Evolutionary conservation across 35 echinoderm and acorn worm species (phyloP).

Genomic region (Ptychodera flava): DNA sequence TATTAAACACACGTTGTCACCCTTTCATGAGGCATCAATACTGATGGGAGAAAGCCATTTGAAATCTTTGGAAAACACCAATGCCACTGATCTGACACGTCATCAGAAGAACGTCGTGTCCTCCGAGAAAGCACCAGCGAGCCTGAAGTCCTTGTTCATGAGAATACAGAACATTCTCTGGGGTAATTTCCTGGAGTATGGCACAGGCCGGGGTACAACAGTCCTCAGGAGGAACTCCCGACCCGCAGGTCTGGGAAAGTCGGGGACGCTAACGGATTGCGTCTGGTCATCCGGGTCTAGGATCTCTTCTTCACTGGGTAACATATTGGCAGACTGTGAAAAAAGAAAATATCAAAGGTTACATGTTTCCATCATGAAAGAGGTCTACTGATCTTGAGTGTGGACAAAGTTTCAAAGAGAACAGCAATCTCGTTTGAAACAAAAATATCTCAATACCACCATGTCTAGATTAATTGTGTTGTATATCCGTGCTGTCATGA

Average conservation of each 20-base stretch:
- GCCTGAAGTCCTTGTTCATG: constrained; percentile 75
- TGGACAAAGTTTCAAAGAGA: no score
- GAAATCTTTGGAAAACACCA: neutral
- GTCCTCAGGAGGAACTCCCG: constrained; percentile 84
- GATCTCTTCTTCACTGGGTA: constrained; percentile 26
- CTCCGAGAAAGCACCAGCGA: constrained; percentile 87
- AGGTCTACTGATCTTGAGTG: no score
- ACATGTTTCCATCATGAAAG: no score
- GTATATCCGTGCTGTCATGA: no score
- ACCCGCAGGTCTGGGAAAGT: constrained; percentile 84
- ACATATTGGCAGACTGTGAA: constrained; percentile 55
- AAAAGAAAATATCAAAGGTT: neutral
- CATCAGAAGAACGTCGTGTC: constrained; percentile 64
- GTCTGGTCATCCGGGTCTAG: neutral
- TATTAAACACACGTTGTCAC: no score
- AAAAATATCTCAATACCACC: no score
- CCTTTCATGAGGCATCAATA: neutral
- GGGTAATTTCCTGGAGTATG: constrained; percentile 76
- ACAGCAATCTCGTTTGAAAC: no score
- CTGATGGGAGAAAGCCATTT: neutral
- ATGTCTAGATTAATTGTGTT: no score
- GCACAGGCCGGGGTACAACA: constrained; percentile 57
- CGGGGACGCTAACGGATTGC: constrained; percentile 26
- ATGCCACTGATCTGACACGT: neutral
- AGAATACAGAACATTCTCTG: constrained; percentile 98